These are phyloP conservation scores for Alcedo quadribrachys DNA, from an alignment of 2,797 vertebrate species.

Conservation along the genomic window DNA sequence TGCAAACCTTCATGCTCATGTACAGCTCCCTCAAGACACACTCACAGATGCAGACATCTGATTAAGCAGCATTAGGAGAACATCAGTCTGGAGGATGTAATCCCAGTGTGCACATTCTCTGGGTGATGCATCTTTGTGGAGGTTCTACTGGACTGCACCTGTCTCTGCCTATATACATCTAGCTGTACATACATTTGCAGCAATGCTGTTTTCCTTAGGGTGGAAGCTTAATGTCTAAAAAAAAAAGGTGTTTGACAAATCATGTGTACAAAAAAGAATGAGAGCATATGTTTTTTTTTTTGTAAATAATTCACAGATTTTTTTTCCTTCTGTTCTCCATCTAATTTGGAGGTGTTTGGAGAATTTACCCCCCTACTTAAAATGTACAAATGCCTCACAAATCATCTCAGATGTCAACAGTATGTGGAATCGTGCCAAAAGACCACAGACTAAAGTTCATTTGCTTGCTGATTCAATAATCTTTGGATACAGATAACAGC, in stretches of 20 bases:
- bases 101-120: background rate
- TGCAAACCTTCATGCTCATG: background rate
- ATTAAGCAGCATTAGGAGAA: background rate
- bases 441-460: background rate
- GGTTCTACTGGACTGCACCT: background rate
- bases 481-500: background rate
- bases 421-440: background rate
- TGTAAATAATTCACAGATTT: constrained; percentile 31
- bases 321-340: background rate
- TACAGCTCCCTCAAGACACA: background rate
- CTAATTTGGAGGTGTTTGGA: constrained; percentile 4
- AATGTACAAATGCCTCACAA: background rate
- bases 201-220: background rate
- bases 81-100: background rate
- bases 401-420: background rate
- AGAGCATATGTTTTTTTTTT: background rate
- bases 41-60: background rate
- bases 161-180: background rate
- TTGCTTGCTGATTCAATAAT: constrained; percentile 16
- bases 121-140: background rate
- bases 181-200: background rate
- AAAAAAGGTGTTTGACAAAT: background rate
- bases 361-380: background rate
- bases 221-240: background rate
- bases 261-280: background rate